Base-by-base conservation (phyloP, 2,113 vertebrate genomes). In the Anthoscopus minutus region DNA sequence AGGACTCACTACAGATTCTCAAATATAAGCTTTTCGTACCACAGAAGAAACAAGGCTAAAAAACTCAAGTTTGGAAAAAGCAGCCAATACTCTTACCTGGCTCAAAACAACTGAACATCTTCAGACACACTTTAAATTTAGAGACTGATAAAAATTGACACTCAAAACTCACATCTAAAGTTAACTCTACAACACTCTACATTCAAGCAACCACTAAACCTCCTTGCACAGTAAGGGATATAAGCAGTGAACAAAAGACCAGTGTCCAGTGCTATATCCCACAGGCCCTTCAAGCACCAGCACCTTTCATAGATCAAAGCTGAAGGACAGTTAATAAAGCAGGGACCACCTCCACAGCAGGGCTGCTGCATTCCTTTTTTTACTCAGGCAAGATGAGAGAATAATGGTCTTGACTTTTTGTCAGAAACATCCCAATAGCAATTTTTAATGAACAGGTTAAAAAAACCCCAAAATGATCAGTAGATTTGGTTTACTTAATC, bases 391-490 rank as follows among this genome's bases (percentile, higher is more conserved):
- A 45, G n/a, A 54, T 33, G 44, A 61, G 25, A 20, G 42, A 89
- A 42, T 40, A 77, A 70, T 17, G 25, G 62, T 4, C 25, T 15
- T 35, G 30, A 61, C 8, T 35, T 67, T 53, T 64, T 53, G 30
- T 50, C 47, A 69, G 33, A 53, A 92, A 62, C 10, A 60, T 28
- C 56, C 13, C 31, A 27, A 37, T 4, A 65, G 22, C 38, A 66
- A 19, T 64, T 82, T 67, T 66, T 70, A 77, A 80, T 56, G 42
- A 82, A 28, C 6, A 56, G 10, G n/a, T 56, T 6, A 38, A 62
- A 60, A 78, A 60, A 66, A 0, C 0, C 17, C 3, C 19, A 6
- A 85, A 58, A 31, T 6, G 7, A 77, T 23, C 27, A 56, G 38
- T 30, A 81, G 42, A 47, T 71, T 56, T 5, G 10, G 30, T 47